These are phyloP conservation scores for Turritopsis dohrnii DNA, from an alignment of 30 jellyfish, hydroid and myxozoan species.

Conservation along the genomic window DNA sequence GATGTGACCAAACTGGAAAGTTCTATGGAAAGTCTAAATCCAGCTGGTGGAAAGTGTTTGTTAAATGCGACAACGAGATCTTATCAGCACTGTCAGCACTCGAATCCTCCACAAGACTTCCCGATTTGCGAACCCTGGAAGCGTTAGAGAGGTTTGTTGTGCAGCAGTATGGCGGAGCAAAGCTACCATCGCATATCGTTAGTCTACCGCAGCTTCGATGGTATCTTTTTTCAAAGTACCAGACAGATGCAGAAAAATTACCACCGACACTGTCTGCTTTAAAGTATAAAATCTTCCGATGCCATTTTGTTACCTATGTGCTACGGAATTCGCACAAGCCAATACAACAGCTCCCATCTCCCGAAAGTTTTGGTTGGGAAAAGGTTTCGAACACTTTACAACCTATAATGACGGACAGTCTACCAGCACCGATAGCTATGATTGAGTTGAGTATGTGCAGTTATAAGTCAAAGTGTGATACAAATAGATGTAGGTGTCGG, in stretches of 20 bases:
- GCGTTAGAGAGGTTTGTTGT: neutral
- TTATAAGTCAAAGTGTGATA: too few relatives aligned
- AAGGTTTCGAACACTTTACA: too few relatives aligned
- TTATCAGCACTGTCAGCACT: neutral
- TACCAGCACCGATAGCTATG: too few relatives aligned
- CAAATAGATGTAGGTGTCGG: too few relatives aligned
- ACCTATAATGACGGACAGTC: too few relatives aligned
- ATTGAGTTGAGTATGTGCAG: too few relatives aligned
- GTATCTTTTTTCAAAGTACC: neutral
- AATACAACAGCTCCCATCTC: neutral
- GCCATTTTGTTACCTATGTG: too few relatives aligned
- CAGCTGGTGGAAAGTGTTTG: neutral
- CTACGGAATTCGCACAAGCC: neutral
- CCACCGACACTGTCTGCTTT: neutral
- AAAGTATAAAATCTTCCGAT: neutral
- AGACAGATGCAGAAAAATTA: neutral
- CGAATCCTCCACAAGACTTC: neutral
- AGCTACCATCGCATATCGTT: neutral
- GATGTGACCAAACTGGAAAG: neutral
- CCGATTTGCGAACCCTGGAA: neutral
- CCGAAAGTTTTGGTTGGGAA: neutral
- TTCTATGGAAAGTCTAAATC: neutral
- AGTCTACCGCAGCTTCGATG: neutral
- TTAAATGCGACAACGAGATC: neutral
- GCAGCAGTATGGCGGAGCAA: too few relatives aligned